Evolutionary conservation across 2,113 vertebrate genomes (phyloP), one percentile per base, ranked within the genome.

Genomic region (Charadrius vociferus): DNA sequence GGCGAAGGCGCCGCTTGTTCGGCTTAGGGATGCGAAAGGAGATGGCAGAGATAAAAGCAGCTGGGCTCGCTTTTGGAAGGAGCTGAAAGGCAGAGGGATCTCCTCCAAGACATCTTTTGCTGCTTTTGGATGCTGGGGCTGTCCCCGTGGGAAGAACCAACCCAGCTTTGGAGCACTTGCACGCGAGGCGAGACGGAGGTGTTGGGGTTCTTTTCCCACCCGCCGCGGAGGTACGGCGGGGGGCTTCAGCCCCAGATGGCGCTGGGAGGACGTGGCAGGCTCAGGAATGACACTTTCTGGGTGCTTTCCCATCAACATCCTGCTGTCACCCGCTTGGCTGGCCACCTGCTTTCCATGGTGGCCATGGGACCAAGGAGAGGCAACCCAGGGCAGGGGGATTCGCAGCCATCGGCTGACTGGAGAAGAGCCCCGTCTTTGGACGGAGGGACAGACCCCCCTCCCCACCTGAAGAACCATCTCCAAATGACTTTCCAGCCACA

Each of bases 181-280:
- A 23, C 1, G 8, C 61, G 3, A n/a, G 34, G 26, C 9, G 7
- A 68, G 63, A 37, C 17, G 1, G 0, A 81, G 78, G 61, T 43
- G 58, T 59, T 65, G 14, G 43, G 30, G 12, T 6, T 73, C 43
- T 39, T 4, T 1, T 1, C 8, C 20, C 29, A n/a, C 1, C 2
- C 10, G 50, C 29, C 24, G 37, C 6, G 2, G 68, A 59, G 59
- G 21, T 24, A 1, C 1, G 8, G 45, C 67, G 19, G 32, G 27
- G 61, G 27, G 61, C 61, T 87, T 66, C 7, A 13, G n/a, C 37
- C 30, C 56, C 41, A 30, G 58, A 27, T 49, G 3, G 0, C 0
- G 0, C 0, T 3, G 23, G 62, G 43, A 72, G 37, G 56, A 67
- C 0, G 1, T 5, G 0, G 12, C 52, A 45, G 49, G 47, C n/a